Conservation (phyloP, 2,797 vertebrate species). For the Eurystomus glaucurus region DNA sequence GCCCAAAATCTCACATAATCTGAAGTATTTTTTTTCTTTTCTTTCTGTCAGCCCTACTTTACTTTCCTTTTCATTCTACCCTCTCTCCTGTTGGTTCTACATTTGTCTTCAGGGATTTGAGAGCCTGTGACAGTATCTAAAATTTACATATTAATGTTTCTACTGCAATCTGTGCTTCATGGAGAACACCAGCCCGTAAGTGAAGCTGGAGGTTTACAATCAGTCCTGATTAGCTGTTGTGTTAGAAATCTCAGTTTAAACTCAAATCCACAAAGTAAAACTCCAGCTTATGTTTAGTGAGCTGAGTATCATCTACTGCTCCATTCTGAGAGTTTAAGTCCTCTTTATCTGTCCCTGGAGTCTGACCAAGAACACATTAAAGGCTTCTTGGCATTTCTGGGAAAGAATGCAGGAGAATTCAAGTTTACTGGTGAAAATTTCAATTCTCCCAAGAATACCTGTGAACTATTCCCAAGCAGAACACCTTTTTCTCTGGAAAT, state of each 20-base stretch:
- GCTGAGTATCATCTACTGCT: neutral
- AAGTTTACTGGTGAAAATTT: constrained; percentile 3
- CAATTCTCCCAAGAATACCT: neutral
- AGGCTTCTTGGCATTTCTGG: constrained; percentile 26
- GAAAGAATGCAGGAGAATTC: neutral
- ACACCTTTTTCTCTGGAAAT: constrained; percentile 33
- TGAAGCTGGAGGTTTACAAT: neutral
- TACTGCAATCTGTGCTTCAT: neutral
- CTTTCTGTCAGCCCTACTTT: neutral
- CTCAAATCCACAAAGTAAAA: neutral
- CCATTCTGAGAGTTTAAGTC: neutral
- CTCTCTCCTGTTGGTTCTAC: neutral
- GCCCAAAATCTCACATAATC: neutral
- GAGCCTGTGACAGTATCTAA: neutral
- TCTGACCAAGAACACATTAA: neutral
- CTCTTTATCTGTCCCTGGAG: neutral
- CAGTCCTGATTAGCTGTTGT: neutral
- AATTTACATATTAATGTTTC: neutral
- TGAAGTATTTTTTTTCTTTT: neutral
- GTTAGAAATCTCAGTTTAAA: neutral
- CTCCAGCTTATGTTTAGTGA: neutral
- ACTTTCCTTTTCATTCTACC: neutral
- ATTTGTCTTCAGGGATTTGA: neutral
- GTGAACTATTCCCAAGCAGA: neutral
- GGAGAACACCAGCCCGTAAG: neutral